phyloP scores from a whole-genome alignment of 2,797 vertebrate genomes.

The Danio jaintianensis region DNA sequence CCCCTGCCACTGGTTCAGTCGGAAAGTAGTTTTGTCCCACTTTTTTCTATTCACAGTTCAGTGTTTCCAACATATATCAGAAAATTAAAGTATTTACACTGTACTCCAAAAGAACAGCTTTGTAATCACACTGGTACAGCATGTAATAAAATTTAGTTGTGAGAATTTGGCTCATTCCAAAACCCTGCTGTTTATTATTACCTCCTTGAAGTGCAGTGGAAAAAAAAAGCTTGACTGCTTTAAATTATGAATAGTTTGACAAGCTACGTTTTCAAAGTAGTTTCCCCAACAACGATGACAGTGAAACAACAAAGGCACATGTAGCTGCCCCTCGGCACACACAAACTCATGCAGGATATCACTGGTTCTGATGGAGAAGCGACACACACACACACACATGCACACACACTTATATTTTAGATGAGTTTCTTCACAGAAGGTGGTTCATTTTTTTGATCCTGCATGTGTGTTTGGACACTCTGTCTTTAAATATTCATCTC shows the following conservation, averaged over 20 bases:
- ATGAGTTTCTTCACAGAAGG: slow-evolving; percentile 18
- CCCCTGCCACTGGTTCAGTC: neutral
- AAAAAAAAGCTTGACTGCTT: neutral
- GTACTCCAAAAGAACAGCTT: neutral
- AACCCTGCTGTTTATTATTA: neutral
- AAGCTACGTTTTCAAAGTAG: slow-evolving; percentile 8
- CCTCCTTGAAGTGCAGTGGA: neutral
- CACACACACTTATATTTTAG: slow-evolving; percentile 16
- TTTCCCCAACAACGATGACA: neutral
- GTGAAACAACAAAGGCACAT: slow-evolving; percentile 34
- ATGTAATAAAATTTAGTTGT: neutral
- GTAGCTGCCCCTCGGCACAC: neutral
- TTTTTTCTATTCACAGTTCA: neutral
- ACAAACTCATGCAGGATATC: neutral
- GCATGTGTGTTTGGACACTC: slow-evolving; percentile 52
- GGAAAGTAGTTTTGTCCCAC: neutral
- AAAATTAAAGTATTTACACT: neutral
- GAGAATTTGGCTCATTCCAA: neutral
- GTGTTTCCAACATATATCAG: neutral
- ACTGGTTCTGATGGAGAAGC: slow-evolving; percentile 11
- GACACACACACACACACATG: slow-evolving; percentile 63
- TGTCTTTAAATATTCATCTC: slow-evolving; percentile 82
- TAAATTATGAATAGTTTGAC: neutral
- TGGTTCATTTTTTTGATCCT: slow-evolving; percentile 56
- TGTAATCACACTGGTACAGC: neutral